Conservation (phyloP, 2,113 vertebrate species). For the Dryoscopus gambensis region DNA sequence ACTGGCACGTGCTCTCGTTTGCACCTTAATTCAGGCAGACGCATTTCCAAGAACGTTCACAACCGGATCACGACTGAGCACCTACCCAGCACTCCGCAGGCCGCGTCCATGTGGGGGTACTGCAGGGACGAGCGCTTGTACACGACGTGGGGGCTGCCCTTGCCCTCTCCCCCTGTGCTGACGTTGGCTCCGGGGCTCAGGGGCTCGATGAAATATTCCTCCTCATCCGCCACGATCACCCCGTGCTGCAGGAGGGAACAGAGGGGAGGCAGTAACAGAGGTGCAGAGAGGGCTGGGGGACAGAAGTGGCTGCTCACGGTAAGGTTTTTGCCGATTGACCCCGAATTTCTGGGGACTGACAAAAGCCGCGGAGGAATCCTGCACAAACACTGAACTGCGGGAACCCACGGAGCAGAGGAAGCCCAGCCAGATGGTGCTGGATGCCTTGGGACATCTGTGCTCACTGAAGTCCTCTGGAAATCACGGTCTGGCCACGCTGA, state of each 20-base stretch:
- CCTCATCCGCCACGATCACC: conserved; percentile 91
- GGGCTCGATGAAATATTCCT: conserved; percentile 97
- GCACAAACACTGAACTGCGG: background rate
- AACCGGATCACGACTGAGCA: background rate
- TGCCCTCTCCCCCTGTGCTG: conserved; percentile 71
- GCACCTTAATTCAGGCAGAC: no score
- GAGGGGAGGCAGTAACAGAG: background rate
- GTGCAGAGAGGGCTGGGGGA: background rate
- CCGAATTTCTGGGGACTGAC: background rate
- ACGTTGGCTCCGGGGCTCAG: conserved; percentile 79
- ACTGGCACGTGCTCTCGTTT: no score
- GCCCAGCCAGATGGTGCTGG: background rate
- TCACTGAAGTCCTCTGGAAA: conserved; percentile 8
- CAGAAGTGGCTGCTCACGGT: fast-evolving
- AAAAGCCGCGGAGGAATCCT: background rate
- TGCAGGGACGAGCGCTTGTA: conserved; percentile 95
- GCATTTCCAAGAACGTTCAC: no score
- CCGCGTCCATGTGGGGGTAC: conserved; percentile 92
- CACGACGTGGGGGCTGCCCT: conserved; percentile 91
- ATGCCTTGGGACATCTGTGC: background rate
- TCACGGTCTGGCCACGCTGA: background rate
- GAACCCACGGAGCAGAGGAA: background rate
- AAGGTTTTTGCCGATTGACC: background rate
- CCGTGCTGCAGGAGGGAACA: conserved; percentile 81
- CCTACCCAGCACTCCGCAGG: conserved; percentile 93